phyloP scores from a whole-genome alignment of 2,797 vertebrate species.

The Pitangus sulphuratus region DNA sequence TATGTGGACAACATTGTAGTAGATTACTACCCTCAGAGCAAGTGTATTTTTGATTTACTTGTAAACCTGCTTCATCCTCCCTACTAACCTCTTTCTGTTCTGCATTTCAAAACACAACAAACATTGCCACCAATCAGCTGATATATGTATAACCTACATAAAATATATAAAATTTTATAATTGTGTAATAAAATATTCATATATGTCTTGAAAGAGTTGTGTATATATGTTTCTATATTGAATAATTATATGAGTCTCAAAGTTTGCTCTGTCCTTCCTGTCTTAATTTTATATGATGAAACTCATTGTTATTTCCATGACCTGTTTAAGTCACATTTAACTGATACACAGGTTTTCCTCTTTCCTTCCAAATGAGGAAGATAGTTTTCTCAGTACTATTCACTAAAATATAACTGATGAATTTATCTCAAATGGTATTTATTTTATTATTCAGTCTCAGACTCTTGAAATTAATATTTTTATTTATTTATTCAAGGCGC shows the following conservation, averaged over 20 bases:
- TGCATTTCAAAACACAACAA: background rate
- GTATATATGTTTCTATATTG: background rate
- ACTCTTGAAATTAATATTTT: background rate
- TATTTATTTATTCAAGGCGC: background rate
- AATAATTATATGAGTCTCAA: background rate
- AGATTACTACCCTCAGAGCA: background rate
- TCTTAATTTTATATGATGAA: background rate
- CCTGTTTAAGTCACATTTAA: background rate
- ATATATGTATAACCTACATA: rapidly evolving
- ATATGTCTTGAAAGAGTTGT: background rate
- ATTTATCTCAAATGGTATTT: background rate
- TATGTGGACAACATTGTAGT: background rate
- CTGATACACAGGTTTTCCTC: background rate
- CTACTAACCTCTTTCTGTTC: background rate
- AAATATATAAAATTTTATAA: background rate
- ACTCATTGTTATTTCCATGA: background rate
- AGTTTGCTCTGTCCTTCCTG: background rate
- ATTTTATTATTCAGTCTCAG: background rate
- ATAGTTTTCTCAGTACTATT: background rate
- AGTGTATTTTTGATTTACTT: background rate
- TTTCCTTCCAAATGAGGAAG: background rate
- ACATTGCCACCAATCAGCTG: background rate
- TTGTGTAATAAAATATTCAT: background rate
- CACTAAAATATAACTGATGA: background rate
- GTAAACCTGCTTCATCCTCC: background rate